Percentiles rank a stretch among this genome's conserved stretches.
Evolutionary conservation across 1,140 invertebrate species (phyloP).

Genomic region (Hormaphis cornu): DNA sequence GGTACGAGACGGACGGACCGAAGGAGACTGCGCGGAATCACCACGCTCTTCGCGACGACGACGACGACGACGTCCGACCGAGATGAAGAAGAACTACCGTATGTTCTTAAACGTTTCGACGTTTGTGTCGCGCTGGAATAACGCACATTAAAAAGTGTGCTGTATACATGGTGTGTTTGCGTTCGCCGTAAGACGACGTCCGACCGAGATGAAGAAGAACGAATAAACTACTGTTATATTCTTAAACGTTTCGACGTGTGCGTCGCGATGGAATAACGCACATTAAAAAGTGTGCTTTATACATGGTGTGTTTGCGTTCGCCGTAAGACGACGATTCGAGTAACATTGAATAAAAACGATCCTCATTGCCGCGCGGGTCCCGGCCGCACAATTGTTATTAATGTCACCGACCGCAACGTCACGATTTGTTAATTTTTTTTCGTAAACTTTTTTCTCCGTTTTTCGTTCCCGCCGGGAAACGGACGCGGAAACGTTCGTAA

Average conservation of each 20-base stretch:
- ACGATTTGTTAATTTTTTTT: constrained; percentile 20
- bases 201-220: constrained; percentile 22
- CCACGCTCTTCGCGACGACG: no score
- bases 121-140: no score
- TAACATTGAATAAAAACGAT: constrained; percentile 19
- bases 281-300: background rate
- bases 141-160: background rate
- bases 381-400: constrained; percentile 19
- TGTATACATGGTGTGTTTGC: no score
- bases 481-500: no score
- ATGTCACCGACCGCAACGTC: constrained; percentile 14
- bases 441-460: background rate
- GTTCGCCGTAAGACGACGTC: background rate
- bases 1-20: no score
- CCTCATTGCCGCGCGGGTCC: background rate
- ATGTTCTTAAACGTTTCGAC: constrained; percentile 25
- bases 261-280: no score
- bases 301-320: background rate
- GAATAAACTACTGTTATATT: constrained; percentile 28
- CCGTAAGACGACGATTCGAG: background rate
- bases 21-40: no score
- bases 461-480: background rate
- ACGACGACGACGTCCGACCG: constrained; percentile 13
- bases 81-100: constrained; percentile 21
- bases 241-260: constrained; percentile 22